phyloP scores from a whole-genome alignment of 2,797 vertebrate species.

The Crocidura indochinensis region DNA sequence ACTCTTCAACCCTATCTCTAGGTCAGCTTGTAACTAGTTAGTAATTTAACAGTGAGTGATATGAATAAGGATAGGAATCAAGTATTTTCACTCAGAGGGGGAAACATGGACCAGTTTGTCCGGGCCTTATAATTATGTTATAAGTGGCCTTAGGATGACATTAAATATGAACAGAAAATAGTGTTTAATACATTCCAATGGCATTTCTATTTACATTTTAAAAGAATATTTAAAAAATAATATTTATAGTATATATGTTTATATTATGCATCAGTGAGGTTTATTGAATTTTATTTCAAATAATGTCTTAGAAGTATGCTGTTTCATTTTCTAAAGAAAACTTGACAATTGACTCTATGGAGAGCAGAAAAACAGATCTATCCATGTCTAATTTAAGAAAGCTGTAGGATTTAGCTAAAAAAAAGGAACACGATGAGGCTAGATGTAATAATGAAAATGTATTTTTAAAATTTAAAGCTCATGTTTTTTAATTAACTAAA shows the following conservation, averaged over 20 bases:
- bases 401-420: neutral
- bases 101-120: slow-evolving; percentile 24
- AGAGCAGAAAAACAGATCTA: slow-evolving; percentile 68
- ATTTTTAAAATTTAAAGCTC: slow-evolving; percentile 11
- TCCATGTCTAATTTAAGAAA: slow-evolving; percentile 38
- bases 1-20: neutral
- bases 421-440: neutral
- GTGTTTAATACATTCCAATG: slow-evolving; percentile 87
- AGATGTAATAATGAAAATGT: neutral
- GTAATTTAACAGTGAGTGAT: slow-evolving; percentile 27
- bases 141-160: slow-evolving; percentile 9
- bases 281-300: slow-evolving; percentile 82
- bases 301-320: slow-evolving; percentile 77
- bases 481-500: slow-evolving; percentile 23
- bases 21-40: slow-evolving; percentile 17
- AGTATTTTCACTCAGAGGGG: neutral
- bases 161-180: slow-evolving; percentile 78
- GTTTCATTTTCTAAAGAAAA: slow-evolving; percentile 81
- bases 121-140: slow-evolving; percentile 53
- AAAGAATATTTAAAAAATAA: slow-evolving; percentile 86
- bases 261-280: slow-evolving; percentile 77
- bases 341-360: slow-evolving; percentile 51
- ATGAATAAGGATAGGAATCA: no score
- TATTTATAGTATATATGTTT: slow-evolving; percentile 88
- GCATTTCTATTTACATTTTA: slow-evolving; percentile 89